Evolutionary conservation across 2,888 invertebrate genomes (phyloP).

Genomic region (Theretra japonica): DNA sequence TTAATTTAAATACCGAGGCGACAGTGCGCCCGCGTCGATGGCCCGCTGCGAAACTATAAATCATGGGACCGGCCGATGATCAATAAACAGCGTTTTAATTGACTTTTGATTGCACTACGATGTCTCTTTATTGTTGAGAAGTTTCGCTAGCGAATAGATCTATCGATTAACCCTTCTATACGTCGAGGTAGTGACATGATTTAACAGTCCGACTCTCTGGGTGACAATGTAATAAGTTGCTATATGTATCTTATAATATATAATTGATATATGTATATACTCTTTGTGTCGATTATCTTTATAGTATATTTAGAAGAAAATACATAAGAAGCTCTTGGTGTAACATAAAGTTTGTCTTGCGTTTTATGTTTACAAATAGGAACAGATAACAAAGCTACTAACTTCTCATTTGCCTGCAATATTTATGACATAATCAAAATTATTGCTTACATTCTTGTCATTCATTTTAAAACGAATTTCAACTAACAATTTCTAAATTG

Average conservation of each 20-base stretch:
- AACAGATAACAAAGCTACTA: not conserved
- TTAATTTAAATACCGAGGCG: slow-evolving; percentile 81
- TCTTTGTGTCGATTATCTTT: not conserved
- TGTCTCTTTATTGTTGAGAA: slow-evolving; percentile 73
- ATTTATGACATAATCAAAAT: not conserved
- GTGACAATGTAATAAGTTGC: not conserved
- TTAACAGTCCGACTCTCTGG: not conserved
- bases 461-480: not conserved
- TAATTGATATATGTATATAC: too few species aligned
- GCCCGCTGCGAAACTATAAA: slow-evolving; percentile 84
- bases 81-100: slow-evolving; percentile 82
- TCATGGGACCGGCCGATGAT: slow-evolving; percentile 70
- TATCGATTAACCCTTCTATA: slow-evolving; percentile 52
- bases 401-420: not conserved
- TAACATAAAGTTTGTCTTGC: too few species aligned
- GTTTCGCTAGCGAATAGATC: slow-evolving; percentile 55
- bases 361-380: slow-evolving; percentile 1
- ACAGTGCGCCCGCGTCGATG: slow-evolving; percentile 71
- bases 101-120: slow-evolving; percentile 76
- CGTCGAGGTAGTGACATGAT: too few species aligned
- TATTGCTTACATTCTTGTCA: not conserved
- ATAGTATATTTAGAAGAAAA: not conserved
- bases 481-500: not conserved
- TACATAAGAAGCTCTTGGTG: too few species aligned
- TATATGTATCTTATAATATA: too few species aligned